These are phyloP conservation scores for Calcarius lapponicus DNA, from an alignment of 2,797 vertebrate species.

Conservation along the genomic window DNA sequence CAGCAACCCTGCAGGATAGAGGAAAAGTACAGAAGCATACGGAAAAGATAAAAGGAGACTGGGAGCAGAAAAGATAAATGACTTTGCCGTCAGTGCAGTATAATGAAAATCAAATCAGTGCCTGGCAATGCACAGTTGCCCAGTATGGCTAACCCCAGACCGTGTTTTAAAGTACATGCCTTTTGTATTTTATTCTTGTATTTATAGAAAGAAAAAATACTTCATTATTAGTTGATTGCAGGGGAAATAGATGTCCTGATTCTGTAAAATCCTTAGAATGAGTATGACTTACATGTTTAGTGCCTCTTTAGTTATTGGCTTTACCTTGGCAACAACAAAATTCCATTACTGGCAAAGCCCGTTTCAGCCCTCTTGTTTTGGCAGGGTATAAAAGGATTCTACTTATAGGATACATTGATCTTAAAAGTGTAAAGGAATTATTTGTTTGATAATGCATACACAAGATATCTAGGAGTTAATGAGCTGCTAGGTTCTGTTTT, in stretches of 20 bases:
- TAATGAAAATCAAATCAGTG: conserved; percentile 70
- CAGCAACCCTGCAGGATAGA: conserved; percentile 30
- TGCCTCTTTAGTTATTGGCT: neutral
- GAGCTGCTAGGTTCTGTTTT: neutral
- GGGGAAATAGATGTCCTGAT: conserved; percentile 56
- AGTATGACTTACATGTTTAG: neutral
- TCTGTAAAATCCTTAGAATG: neutral
- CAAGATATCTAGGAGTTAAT: neutral
- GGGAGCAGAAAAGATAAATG: conserved; percentile 63
- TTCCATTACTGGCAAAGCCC: neutral
- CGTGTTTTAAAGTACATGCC: conserved; percentile 58
- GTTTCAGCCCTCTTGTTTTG: neutral
- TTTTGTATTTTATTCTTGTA: conserved; percentile 68
- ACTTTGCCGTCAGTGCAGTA: conserved; percentile 36
- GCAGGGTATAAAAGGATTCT: neutral
- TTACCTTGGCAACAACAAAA: neutral
- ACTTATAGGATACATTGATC: neutral
- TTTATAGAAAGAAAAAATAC: conserved; percentile 69
- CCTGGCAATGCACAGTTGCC: conserved; percentile 31
- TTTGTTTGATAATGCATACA: neutral
- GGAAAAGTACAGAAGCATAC: conserved; percentile 52
- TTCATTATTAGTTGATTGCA: conserved; percentile 67
- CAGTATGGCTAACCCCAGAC: conserved; percentile 37
- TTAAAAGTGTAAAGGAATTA: neutral
- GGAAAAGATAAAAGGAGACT: conserved; percentile 65